Evolutionary conservation across 2,888 invertebrate genomes (phyloP), one percentile per base, ranked within the genome.

Genomic region (Celastrina argiolus): DNA sequence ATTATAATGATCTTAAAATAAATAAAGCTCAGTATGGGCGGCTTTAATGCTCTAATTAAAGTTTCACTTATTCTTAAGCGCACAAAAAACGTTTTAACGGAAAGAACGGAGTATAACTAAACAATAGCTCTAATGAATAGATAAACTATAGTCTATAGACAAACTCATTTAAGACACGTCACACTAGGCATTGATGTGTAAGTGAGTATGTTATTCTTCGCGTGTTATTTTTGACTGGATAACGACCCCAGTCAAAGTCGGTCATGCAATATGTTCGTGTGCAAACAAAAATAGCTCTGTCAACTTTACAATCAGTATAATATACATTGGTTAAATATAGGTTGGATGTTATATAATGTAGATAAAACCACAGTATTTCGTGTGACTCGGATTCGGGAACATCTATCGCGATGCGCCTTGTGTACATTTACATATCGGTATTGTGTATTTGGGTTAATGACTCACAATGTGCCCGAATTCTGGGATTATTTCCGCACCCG

Each of bases 401-500:
- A 41, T n/a, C 65, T 39, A 12, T 36, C 58, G 65, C 28, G 28
- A 65, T 65, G 65, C 42, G 41, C 28, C 41, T 41, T 36, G 14
- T 22, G 1, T 41, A 18, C 34, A 8, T 65, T 18, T 39, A 56
- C 22, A 26, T 51, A 51, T 31, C 28, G 3, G 16, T 26, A 14
- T n/a, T 65, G 28, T 28, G 36, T 28, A 8, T 2, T 51, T 4
- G 41, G 8, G 16, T 58, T 22, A n/a, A 65, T 18, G 7, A 58
- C 56, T 39, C 41, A 16, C n/a, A 58, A 58, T 26, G 87, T 68
- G 91, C 67, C 34, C 59, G 34, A 22, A 61, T 92, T 69, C 77
- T 92, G 8, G 91, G 83, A 1, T 69, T 91, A 0, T 92, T 92
- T 71, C 85, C 87, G 0, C 85, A 92, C 69, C 78, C 82, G 0